These are phyloP conservation scores for Butastur rufipennis DNA, from an alignment of 2,113 vertebrate species.

Conservation along the genomic window DNA sequence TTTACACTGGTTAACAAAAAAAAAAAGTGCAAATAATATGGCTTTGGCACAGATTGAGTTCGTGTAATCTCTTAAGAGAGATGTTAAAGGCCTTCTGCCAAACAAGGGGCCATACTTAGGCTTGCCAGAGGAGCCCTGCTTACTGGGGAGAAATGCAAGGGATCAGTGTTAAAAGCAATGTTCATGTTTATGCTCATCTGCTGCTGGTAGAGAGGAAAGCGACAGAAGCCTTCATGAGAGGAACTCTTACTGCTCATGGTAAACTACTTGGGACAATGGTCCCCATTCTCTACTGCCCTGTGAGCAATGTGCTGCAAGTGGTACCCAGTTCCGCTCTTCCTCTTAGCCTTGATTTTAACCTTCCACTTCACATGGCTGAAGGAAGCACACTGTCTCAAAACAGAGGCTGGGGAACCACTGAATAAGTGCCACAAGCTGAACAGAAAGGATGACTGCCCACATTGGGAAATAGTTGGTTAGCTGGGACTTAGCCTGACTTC, in stretches of 20 bases:
- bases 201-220: background rate
- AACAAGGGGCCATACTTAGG: background rate
- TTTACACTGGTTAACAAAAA: background rate
- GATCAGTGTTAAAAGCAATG: background rate
- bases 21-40: background rate
- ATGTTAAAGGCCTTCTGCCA: background rate
- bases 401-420: background rate
- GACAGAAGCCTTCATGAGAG: background rate
- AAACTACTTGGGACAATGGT: background rate
- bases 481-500: background rate
- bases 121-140: background rate
- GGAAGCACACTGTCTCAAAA: background rate
- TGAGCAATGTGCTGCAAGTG: background rate
- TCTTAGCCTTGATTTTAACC: background rate
- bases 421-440: background rate
- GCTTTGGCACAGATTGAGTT: background rate
- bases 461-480: background rate
- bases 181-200: background rate
- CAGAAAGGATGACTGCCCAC: background rate
- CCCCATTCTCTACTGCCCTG: background rate
- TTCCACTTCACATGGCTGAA: background rate
- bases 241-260: background rate
- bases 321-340: background rate
- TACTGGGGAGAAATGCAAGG: background rate
- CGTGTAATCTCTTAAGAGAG: background rate